Evolutionary conservation across 2,888 invertebrate species (phyloP), one percentile per base, ranked within the genome.

Genomic region (Leptinotarsa juncta): DNA sequence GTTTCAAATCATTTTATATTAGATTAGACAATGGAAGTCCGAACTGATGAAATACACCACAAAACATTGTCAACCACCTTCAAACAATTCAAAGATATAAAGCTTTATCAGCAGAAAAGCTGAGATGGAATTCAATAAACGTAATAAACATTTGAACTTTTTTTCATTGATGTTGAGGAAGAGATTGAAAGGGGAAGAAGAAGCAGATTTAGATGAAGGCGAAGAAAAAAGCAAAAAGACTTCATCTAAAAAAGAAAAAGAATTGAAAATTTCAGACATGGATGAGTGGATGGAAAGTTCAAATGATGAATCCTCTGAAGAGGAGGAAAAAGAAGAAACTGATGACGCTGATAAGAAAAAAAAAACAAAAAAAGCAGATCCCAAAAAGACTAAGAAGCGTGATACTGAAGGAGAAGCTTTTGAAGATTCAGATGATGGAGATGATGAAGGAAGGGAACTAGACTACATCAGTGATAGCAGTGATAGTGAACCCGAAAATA

Each of bases 371-470:
- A 90, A 90, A 77, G 67, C 71, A 71, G 80, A 79, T 68, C 57
- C 68, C 71, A 83, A 79, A 74, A 87, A 84, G 3, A 96, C 95
- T 84, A 95, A 95, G 84, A 94, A 95, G 88, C 93, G 93, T 72
- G 94, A 93, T 78, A 94, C 95, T 0, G 94, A 97, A 77, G 94
- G 95, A 80, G 97, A 98, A 85, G 97, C 97, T 0, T 92, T 95
- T 72, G 98, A 98, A 86, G 98, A 99, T 84, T 97, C 97, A 79
- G 98, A 98, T 87, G 98, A 98, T 86, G 98, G 97, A 0, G 98
- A 99, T 86, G 97, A 96, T 83, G 98, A 98, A 88, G 98, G 98
- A 0, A 88, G 96, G 70, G 98, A 99, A 89, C 91, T 94, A 81
- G 98, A 98, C 88, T 98, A 98, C 85, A 97, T 98, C 91, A 16